Base-by-base conservation (phyloP, 2,888 invertebrate genomes). In the Lasioglossum zephyrum region DNA sequence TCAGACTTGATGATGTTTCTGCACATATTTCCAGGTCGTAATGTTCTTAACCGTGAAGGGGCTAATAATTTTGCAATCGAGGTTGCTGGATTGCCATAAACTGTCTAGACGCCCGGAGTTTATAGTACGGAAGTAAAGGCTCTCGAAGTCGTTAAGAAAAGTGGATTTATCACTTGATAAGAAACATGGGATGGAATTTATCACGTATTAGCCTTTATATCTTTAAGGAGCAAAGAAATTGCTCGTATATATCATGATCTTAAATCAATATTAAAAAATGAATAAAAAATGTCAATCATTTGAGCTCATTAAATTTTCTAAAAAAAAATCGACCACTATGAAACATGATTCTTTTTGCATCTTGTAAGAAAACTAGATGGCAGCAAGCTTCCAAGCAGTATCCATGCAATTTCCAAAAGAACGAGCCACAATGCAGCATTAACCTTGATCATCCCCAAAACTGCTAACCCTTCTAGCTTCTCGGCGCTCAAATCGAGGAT, bases 371-470 rank as follows among this genome's bases (percentile, higher is more conserved):
- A 18, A 18, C 18, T 18, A 22, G 1, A 8, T 22, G 53, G 53
- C n/a, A n/a, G 53, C 53, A 53, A 9, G 53, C 53, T 53, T 53
- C 18, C 53, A 22, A 53, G 22, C 22, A 9, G 22, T 53, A n/a
- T 53, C 8, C 53, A 9, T n/a, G 22, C n/a, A 9, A 53, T 53
- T 53, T 53, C 53, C 22, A 53, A 53, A 53, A 53, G 53, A n/a
- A 9, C 53, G 9, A 53, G 9, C 9, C n/a, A n/a, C 82, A 76
- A 26, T 41, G 47, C 77, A 66, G 57, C 75, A 57, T 79, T 76
- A 85, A 85, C 69, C 70, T 63, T 74, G 39, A 73, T 11, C 79
- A 69, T 31, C 44, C 66, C 73, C 63, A 70, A 60, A 81, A 78
- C 57, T 85, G 82, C 77, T 53, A 69, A 49, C 57, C 57, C 60